Conservation (phyloP, 2,888 invertebrate species). For the Biston stratarius region DNA sequence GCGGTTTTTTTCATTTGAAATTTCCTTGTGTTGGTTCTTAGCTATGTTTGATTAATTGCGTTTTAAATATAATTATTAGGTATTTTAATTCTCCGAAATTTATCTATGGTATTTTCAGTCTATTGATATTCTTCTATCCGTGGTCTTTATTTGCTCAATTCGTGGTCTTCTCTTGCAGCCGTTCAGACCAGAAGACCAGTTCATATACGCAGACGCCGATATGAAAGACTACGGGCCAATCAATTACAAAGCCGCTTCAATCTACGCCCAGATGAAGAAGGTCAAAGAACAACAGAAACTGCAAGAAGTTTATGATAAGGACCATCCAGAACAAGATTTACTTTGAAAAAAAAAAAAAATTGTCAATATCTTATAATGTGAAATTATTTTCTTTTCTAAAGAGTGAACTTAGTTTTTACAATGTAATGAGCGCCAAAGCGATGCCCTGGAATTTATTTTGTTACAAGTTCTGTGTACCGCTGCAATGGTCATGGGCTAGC, state of each 20-base stretch:
- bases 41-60: no score
- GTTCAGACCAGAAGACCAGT: slow-evolving; percentile 91
- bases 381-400: neutral
- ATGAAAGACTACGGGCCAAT: slow-evolving; percentile 96
- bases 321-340: slow-evolving; percentile 72
- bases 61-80: no score
- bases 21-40: no score
- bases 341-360: slow-evolving; percentile 48
- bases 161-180: slow-evolving; percentile 86
- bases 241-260: slow-evolving; percentile 95
- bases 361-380: slow-evolving; percentile 13
- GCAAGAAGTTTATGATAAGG: slow-evolving; percentile 77
- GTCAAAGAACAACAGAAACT: slow-evolving; percentile 84
- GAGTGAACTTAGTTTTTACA: no score
- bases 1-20: no score
- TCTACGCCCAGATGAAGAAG: slow-evolving; percentile 92
- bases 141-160: neutral
- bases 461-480: no score
- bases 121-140: neutral
- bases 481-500: no score
- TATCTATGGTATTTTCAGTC: neutral
- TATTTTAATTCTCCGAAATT: no score
- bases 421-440: no score
- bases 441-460: no score
- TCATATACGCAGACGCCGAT: slow-evolving; percentile 96